phyloP scores from a whole-genome alignment of 2,797 vertebrate species.

The Xerus rutilus region DNA sequence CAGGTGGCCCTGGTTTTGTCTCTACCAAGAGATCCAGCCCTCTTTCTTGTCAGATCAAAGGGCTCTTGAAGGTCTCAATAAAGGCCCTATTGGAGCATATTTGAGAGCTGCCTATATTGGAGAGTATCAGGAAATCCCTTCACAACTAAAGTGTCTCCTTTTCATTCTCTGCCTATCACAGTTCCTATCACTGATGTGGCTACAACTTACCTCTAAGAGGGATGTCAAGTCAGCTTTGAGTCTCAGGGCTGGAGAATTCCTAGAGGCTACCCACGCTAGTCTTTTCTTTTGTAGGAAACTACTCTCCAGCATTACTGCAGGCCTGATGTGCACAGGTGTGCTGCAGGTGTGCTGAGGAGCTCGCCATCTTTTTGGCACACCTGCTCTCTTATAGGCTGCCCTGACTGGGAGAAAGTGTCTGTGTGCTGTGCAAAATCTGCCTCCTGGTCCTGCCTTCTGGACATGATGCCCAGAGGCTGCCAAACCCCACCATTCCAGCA shows the following conservation, averaged over 20 bases:
- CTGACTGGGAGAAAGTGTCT: neutral
- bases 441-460: neutral
- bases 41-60: neutral
- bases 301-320: neutral
- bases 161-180: too few relatives aligned
- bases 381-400: neutral
- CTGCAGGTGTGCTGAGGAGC: neutral
- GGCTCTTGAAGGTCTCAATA: neutral
- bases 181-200: neutral
- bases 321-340: neutral
- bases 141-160: neutral
- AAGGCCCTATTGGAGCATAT: neutral
- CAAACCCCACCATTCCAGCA: neutral
- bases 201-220: neutral
- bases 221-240: neutral
- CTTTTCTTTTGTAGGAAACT: neutral
- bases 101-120: neutral
- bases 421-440: neutral
- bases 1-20: neutral
- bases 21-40: neutral
- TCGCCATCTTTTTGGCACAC: neutral
- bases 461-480: neutral
- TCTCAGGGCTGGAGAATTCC: neutral
- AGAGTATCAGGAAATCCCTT: neutral
- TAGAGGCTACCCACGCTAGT: neutral